phyloP scores from a whole-genome alignment of 2,888 invertebrate species.

The Eilema sororculum region DNA sequence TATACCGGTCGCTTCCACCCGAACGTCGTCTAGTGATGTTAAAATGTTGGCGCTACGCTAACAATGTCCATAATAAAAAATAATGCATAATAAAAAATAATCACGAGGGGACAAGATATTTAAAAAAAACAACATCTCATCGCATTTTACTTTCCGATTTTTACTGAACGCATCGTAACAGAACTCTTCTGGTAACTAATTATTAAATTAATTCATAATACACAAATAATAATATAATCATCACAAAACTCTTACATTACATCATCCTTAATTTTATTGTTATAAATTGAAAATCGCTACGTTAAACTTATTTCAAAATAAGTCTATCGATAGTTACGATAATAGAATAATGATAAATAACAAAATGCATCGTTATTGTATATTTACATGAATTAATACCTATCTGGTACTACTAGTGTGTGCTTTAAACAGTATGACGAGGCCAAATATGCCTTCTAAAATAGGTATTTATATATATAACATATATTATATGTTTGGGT shows the following conservation, averaged over 20 bases:
- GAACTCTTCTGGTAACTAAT: conserved; percentile 84
- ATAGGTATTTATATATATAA: conserved; percentile 68
- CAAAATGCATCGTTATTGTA: conserved; percentile 78
- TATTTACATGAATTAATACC: conserved; percentile 81
- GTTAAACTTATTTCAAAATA: conserved; percentile 81
- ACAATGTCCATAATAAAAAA: conserved; percentile 60
- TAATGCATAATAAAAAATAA: conserved; percentile 59
- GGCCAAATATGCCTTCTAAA: conserved; percentile 75
- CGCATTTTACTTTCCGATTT: conserved; percentile 77
- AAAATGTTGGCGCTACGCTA: conserved; percentile 76
- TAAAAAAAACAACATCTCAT: conserved; percentile 83
- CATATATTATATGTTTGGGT: conserved; percentile 40
- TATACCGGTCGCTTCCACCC: conserved; percentile 40
- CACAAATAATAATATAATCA: conserved; percentile 79
- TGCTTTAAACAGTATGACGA: conserved; percentile 78
- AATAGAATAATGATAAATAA: conserved; percentile 85
- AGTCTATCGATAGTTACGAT: conserved; percentile 80
- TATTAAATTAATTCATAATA: conserved; percentile 82
- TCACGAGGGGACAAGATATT: conserved; percentile 70
- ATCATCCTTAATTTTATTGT: conserved; percentile 71
- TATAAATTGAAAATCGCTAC: conserved; percentile 81
- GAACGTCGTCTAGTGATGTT: conserved; percentile 59
- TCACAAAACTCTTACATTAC: conserved; percentile 76
- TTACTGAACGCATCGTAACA: conserved; percentile 85
- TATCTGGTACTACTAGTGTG: conserved; percentile 77